Evolutionary conservation across 2,888 invertebrate genomes (phyloP), one percentile per base, ranked within the genome.

Genomic region (Drosophila pullipes): DNA sequence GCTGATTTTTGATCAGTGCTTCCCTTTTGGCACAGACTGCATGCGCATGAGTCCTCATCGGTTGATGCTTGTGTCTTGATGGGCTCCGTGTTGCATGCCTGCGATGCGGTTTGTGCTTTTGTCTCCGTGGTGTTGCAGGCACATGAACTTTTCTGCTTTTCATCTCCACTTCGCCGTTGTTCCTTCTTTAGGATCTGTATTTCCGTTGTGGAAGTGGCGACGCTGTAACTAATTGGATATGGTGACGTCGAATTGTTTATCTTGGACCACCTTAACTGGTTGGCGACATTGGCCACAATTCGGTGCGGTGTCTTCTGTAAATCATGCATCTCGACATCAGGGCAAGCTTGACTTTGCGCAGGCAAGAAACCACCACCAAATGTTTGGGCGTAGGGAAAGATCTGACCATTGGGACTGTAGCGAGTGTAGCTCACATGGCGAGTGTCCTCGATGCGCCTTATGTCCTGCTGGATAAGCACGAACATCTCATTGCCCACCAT

Each of bases 401-500:
- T 9, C 3, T 74, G 69, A 66, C 85, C 89, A 62, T 81, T 85
- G 37, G 84, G 54, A 7, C 63, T 49, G 28, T 91, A 18, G 37
- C 84, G 90, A 47, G 59, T 84, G 31, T 90, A 89, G 9, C 71
- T 83, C 4, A 92, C 52, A 16, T 81, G 33, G 4, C 93, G 88
- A 0, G 75, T 77, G 9, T 93, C 92, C 60, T 92, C 92, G 22
- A 86, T 79, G 58, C 91, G 89, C 4, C 92, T 86, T 10, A 92
- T 66, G 66, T 93, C 93, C 73, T 93, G 93, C 60, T 93, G 93
- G 0, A 87, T 89, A 9, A 93, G 55, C 28, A 92, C 37, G 25
- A 78, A 88, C 39, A 81, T 54, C 25, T 92, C 89, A 50, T 90
- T 91, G 4, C 89, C 92, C 55, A 92, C 69, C 10, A 92, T 37